A percentile compares a stretch with the other conserved stretches of the same genome.
phyloP scores from a whole-genome alignment of 1,140 invertebrate species.

The Drosophila baimaii region DNA sequence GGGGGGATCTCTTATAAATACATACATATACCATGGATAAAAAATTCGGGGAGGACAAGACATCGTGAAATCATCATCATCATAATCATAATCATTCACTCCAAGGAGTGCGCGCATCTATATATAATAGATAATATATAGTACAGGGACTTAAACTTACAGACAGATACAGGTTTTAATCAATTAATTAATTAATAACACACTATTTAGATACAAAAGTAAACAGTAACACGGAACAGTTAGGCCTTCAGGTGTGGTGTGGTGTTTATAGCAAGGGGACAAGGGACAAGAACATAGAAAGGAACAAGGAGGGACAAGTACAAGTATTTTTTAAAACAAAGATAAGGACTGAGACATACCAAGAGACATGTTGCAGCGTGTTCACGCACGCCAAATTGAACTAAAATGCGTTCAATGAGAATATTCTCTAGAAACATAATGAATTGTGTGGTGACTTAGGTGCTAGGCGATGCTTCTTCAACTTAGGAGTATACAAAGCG shows the following conservation, averaged over 20 bases:
- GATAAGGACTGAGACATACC: too few species aligned
- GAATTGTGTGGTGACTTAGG: conserved; percentile 27
- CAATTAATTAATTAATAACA: conserved; percentile 26
- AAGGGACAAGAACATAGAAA: neutral
- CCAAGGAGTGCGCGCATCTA: neutral
- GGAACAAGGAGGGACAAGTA: too few species aligned
- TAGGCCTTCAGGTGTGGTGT: conserved; percentile 5
- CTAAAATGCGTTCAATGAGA: conserved; percentile 31
- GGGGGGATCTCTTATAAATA: conserved; percentile 32
- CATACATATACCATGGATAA: conserved; percentile 20
- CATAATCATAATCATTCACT: conserved; percentile 4
- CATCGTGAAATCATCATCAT: conserved; percentile 16
- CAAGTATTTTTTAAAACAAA: too few species aligned
- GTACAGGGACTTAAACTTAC: conserved; percentile 12
- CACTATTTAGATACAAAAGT: conserved; percentile 35
- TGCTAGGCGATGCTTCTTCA: conserved; percentile 23
- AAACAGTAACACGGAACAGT: conserved; percentile 20
- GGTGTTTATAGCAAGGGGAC: neutral
- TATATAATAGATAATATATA: conserved; percentile 17
- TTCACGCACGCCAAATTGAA: too few species aligned
- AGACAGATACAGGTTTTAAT: conserved; percentile 13
- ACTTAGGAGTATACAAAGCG: conserved; percentile 17
- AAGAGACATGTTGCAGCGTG: too few species aligned
- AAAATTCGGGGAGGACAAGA: conserved; percentile 45
- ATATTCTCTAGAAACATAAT: conserved; percentile 33